These are phyloP conservation scores for Pelecanoides urinatrix DNA, from an alignment of 2,113 vertebrate genomes.

Conservation along the genomic window DNA sequence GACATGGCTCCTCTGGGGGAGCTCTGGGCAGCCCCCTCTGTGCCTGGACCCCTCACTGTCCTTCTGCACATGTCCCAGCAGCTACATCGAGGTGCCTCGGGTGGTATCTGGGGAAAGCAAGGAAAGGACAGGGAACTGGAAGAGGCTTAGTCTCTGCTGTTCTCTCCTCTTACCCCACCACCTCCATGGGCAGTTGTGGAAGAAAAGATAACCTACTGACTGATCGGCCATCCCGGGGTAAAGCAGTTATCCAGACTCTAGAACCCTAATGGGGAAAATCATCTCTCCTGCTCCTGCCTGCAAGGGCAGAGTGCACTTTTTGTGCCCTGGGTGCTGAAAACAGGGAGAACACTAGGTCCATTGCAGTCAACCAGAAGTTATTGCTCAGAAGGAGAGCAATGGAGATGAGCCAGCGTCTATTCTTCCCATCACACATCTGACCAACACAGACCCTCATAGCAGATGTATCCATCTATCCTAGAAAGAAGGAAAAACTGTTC, in stretches of 20 bases:
- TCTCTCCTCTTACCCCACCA: not conserved
- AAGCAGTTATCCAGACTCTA: not conserved
- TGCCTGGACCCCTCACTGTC: not conserved
- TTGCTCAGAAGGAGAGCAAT: not conserved
- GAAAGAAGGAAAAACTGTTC: not conserved
- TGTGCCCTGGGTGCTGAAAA: not conserved
- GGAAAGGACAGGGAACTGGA: not conserved
- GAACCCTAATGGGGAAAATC: not conserved
- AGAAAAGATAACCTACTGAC: not conserved
- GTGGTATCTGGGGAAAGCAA: not conserved
- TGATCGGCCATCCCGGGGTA: accelerated
- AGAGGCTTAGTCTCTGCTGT: not conserved
- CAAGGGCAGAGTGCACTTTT: not conserved
- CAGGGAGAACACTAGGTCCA: not conserved
- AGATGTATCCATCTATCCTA: not conserved
- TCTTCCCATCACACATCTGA: not conserved
- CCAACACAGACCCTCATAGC: not conserved
- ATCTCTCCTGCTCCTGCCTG: not conserved
- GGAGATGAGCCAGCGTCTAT: not conserved
- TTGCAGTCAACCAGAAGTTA: not conserved
- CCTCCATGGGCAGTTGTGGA: not conserved
- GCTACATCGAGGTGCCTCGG: accelerated
- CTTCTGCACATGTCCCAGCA: not conserved
- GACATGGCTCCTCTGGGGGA: not conserved
- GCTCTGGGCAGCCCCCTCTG: not conserved